A percentile compares a stretch with the other conserved stretches of the same genome.
Evolutionary conservation across 2,888 invertebrate species (phyloP).

Genomic region (Beris morrisii): DNA sequence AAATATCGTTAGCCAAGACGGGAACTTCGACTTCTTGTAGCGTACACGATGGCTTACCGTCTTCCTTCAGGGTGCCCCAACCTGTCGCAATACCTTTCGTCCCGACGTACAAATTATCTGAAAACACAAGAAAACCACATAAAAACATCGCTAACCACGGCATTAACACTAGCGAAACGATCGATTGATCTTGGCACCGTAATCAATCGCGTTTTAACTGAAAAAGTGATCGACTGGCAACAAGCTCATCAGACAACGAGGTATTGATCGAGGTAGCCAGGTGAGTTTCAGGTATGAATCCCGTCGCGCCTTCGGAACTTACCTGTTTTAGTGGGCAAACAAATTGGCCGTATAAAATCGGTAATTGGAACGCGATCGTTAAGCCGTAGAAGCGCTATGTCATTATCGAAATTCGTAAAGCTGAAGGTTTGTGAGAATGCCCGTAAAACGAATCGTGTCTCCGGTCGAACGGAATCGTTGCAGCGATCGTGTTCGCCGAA

Average conservation of each 20-base stretch:
- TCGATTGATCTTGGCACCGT: slow-evolving; percentile 11
- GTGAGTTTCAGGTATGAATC: neutral
- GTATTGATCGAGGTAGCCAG: neutral
- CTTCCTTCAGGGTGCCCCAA: slow-evolving; percentile 86
- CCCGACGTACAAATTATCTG: slow-evolving; percentile 72
- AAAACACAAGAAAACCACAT: slow-evolving; percentile 38
- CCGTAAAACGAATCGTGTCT: slow-evolving; percentile 76
- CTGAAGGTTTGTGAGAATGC: slow-evolving; percentile 80
- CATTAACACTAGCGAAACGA: slow-evolving; percentile 21
- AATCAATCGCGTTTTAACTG: slow-evolving; percentile 7
- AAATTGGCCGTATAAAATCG: slow-evolving; percentile 78
- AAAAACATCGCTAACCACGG: slow-evolving; percentile 16
- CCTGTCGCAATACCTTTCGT: slow-evolving; percentile 76
- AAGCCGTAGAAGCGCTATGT: slow-evolving; percentile 78
- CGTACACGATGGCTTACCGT: slow-evolving; percentile 81
- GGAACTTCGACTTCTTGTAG: slow-evolving; percentile 83
- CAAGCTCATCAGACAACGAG: neutral
- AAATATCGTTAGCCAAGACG: slow-evolving; percentile 64
- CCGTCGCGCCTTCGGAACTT: slow-evolving; percentile 32
- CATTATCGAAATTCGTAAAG: slow-evolving; percentile 84
- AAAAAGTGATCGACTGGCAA: too few relatives aligned
- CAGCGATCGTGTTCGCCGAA: slow-evolving; percentile 87
- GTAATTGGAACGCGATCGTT: slow-evolving; percentile 80
- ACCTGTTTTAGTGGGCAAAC: slow-evolving; percentile 72
- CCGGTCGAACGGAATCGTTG: slow-evolving; percentile 69